Conservation (phyloP, 2,113 vertebrate genomes). For the Tiliqua scincoides region DNA sequence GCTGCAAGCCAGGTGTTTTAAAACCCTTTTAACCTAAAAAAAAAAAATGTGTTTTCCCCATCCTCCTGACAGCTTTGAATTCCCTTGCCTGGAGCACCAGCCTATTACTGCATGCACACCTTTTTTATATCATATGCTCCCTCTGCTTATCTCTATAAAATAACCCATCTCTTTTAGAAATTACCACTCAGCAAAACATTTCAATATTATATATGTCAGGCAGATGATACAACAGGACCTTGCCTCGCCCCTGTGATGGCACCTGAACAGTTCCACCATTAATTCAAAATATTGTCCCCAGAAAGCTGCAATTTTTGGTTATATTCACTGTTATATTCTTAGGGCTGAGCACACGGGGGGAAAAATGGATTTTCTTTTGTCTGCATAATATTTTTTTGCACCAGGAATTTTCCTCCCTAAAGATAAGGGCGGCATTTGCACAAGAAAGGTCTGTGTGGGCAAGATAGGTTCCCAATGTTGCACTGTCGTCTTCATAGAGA, state of each 20-base stretch:
- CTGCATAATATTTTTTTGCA: neutral
- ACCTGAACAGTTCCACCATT: neutral
- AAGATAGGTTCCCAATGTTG: no score
- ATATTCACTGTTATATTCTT: neutral
- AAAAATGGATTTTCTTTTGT: neutral
- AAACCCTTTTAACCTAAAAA: slow-evolving; percentile 51
- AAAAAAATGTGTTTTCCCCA: slow-evolving; percentile 44
- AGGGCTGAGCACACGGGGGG: rapidly evolving
- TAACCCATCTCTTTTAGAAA: slow-evolving; percentile 44
- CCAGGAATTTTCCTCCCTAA: neutral
- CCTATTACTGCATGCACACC: slow-evolving; percentile 21
- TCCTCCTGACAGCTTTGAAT: slow-evolving; percentile 57
- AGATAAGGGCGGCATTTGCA: neutral
- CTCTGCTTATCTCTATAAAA: slow-evolving; percentile 44
- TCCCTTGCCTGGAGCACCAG: slow-evolving; percentile 21
- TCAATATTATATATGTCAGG: rapidly evolving
- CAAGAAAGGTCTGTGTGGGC: neutral
- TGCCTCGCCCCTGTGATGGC: neutral
- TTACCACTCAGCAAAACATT: neutral
- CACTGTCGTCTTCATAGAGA: neutral
- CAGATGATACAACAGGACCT: neutral
- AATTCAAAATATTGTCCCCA: neutral
- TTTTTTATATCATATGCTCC: slow-evolving; percentile 43
- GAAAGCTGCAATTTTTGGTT: rapidly evolving
- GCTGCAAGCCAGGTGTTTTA: slow-evolving; percentile 54